Conservation (phyloP, 2,797 vertebrate species). For the Manis javanica region DNA sequence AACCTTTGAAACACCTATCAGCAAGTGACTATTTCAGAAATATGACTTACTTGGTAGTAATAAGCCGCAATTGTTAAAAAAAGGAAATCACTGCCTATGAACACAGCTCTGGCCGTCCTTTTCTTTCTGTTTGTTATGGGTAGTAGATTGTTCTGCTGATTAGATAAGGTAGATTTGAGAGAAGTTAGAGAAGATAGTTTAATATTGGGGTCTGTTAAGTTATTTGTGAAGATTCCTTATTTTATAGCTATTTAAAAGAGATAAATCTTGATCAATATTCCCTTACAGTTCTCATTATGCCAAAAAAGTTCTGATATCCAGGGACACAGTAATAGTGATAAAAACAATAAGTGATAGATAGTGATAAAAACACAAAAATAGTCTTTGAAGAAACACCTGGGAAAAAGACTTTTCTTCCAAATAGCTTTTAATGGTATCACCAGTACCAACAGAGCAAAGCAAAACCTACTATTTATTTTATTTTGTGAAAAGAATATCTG, state of each 20-base stretch:
- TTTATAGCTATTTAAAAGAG: background rate
- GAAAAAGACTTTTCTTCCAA: background rate
- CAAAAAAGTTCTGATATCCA: background rate
- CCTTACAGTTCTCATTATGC: background rate
- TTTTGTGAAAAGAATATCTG: background rate
- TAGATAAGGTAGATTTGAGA: background rate
- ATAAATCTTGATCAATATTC: background rate
- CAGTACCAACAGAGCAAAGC: background rate
- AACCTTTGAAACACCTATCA: background rate
- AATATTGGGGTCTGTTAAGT: background rate
- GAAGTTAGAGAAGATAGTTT: slow-evolving; percentile 5
- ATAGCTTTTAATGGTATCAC: background rate
- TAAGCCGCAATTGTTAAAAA: background rate
- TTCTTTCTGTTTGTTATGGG: background rate
- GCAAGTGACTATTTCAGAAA: slow-evolving; percentile 1
- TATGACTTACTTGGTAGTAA: background rate
- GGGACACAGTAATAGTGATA: background rate
- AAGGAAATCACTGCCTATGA: background rate
- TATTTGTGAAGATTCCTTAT: background rate
- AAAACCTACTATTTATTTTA: background rate
- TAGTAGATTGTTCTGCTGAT: background rate
- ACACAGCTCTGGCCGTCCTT: background rate
- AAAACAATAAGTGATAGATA: background rate
- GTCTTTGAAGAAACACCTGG: background rate
- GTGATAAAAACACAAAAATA: too few relatives aligned